Evolutionary conservation across 1,140 invertebrate species (phyloP).

Genomic region (Bombyx mori): DNA sequence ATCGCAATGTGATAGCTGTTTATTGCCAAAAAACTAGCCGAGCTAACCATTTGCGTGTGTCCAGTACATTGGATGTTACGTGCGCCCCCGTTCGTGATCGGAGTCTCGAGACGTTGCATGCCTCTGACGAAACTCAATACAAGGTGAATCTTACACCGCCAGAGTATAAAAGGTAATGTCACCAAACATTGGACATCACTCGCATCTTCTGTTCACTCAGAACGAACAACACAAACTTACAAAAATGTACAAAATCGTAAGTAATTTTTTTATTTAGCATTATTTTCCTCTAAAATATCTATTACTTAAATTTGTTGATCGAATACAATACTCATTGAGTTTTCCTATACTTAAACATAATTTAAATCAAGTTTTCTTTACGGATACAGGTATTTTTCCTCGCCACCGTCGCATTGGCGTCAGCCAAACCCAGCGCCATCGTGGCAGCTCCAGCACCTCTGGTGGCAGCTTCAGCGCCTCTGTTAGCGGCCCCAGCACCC

Average conservation of each 20-base stretch:
- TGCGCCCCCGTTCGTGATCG: constrained; percentile 45
- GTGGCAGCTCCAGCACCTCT: constrained; percentile 36
- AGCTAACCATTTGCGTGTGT: too few relatives aligned
- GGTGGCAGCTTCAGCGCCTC: constrained; percentile 46
- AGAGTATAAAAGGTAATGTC: constrained; percentile 64
- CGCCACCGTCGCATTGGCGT: constrained; percentile 41
- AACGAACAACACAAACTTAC: constrained; percentile 25
- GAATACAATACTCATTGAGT: too few relatives aligned
- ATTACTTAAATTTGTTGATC: too few relatives aligned
- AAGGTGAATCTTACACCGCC: constrained; percentile 58
- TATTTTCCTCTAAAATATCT: background rate
- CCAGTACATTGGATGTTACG: background rate
- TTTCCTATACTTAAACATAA: too few relatives aligned
- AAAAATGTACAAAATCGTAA: constrained; percentile 60
- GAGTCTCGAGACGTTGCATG: constrained; percentile 38
- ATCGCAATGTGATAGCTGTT: too few relatives aligned
- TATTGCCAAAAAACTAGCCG: too few relatives aligned
- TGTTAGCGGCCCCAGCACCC: constrained; percentile 36
- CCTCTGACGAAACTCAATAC: constrained; percentile 52
- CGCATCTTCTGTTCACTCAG: constrained; percentile 38
- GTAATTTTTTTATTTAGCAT: constrained; percentile 8
- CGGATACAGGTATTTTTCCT: constrained; percentile 47
- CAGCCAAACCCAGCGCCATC: constrained; percentile 44
- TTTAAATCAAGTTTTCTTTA: background rate
- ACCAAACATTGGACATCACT: constrained; percentile 38